Evolutionary conservation across 2,113 vertebrate genomes (phyloP).

Genomic region (Lophura nycthemera): DNA sequence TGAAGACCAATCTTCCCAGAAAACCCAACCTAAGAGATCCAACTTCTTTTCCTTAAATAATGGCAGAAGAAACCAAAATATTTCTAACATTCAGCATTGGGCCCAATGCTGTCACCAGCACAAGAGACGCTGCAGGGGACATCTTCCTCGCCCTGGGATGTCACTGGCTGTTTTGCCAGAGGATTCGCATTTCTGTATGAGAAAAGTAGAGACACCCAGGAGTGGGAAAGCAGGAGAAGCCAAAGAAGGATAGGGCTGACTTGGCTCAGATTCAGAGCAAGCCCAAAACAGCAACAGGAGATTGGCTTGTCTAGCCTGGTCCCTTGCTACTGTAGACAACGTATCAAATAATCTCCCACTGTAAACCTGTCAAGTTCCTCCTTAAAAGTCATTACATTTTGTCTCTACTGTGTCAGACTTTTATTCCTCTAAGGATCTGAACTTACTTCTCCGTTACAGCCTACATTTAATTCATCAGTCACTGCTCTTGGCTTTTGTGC

Average conservation of each 20-base stretch:
- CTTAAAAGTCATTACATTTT: background rate
- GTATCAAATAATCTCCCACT: background rate
- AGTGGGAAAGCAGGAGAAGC: background rate
- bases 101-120: background rate
- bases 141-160: background rate
- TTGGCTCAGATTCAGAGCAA: background rate
- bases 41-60: background rate
- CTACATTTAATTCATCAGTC: background rate
- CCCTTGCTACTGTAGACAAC: background rate
- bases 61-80: background rate
- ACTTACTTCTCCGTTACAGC: background rate
- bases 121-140: background rate
- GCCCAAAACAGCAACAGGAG: fast-evolving
- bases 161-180: background rate
- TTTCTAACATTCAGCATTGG: background rate
- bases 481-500: background rate
- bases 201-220: background rate
- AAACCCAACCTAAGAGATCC: background rate
- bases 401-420: background rate
- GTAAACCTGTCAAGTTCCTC: background rate
- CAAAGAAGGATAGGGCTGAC: background rate
- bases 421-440: background rate
- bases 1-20: background rate
- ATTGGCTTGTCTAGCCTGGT: background rate
- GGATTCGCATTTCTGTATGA: fast-evolving